phyloP scores from a whole-genome alignment of 2,888 invertebrate genomes.

The Lagria hirta region DNA sequence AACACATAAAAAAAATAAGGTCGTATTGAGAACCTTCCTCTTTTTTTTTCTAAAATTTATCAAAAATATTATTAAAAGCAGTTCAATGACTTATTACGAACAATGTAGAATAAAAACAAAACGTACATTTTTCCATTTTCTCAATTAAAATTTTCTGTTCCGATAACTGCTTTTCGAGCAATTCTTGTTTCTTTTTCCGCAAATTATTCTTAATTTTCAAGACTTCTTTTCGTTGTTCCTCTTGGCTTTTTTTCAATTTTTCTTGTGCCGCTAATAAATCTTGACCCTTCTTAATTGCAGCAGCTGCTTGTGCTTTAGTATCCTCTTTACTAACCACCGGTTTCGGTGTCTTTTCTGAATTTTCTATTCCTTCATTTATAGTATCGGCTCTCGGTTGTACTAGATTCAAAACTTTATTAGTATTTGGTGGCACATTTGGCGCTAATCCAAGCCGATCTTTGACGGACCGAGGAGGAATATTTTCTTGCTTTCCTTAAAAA shows the following conservation, averaged over 20 bases:
- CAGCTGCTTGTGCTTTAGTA: constrained; percentile 48
- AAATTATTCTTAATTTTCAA: constrained; percentile 77
- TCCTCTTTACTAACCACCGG: constrained; percentile 41
- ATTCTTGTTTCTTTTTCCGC: constrained; percentile 79
- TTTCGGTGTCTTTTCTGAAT: constrained; percentile 30
- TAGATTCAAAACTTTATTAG: constrained; percentile 53
- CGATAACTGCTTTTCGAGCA: constrained; percentile 86
- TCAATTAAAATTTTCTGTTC: constrained; percentile 84
- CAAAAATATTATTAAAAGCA: too few relatives aligned
- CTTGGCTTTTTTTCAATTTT: constrained; percentile 71
- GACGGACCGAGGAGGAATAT: constrained; percentile 55
- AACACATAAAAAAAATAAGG: too few relatives aligned
- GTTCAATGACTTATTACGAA: too few relatives aligned
- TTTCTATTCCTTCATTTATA: constrained; percentile 39
- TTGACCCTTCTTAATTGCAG: constrained; percentile 60
- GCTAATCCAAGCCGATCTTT: constrained; percentile 58
- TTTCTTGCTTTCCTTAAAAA: constrained; percentile 64
- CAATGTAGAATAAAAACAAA: constrained; percentile 2
- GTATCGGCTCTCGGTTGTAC: constrained; percentile 52
- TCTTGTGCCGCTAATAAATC: constrained; percentile 65
- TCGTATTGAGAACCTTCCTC: too few relatives aligned
- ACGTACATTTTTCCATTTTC: constrained; percentile 73
- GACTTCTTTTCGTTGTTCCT: constrained; percentile 73
- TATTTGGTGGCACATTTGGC: constrained; percentile 45
- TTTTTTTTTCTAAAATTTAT: too few relatives aligned